Base-by-base conservation (phyloP, 2,888 invertebrate genomes). In the Drosophila atripex region DNA sequence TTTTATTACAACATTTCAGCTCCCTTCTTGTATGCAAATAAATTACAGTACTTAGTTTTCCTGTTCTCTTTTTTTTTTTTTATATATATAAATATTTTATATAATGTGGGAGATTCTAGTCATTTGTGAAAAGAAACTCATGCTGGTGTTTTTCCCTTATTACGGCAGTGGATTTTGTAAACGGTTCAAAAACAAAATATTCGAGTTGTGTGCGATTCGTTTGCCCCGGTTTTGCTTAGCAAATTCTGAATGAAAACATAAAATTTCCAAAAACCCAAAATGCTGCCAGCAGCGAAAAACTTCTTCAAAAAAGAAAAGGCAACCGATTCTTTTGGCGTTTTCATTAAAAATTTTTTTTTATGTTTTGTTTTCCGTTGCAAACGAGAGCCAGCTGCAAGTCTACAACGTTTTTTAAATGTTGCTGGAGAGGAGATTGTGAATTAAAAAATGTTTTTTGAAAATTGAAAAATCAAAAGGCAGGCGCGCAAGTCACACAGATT, bases 91-190 rank as follows among this genome's bases (percentile, higher is more conserved):
- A n/a, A n/a, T n/a, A n/a, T n/a, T n/a, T n/a, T n/a, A n/a, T n/a
- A n/a, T n/a, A 16, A 35, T 66, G 14, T 21, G 14, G 14, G 49
- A 21, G 57, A 51, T 45, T 50, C 43, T 12, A 12, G 43, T 41
- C 51, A 50, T 21, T 21, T 56, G 12, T 32, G 18, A 12, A 68
- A 60, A 57, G 16, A 80, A 77, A 76, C 50, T 47, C 52, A 55
- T 73, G 57, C 78, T 69, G 68, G 55, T 71, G 43, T 39, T 55
- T 28, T 49, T 63, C 45, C 57, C 30, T 14, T 35, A 49, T 55
- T 71, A 56, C 85, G 82, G 82, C 82, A 82, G 82, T 82, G 82
- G 82, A 86, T 71, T 41, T 80, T 74, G 54, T 66, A 71, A 80
- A 76, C 56, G 86, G 68, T 79, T 77, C 49, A 76, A 83, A 75